phyloP scores from a whole-genome alignment of 1,140 invertebrate species.

The Hylaeus anthracinus region DNA sequence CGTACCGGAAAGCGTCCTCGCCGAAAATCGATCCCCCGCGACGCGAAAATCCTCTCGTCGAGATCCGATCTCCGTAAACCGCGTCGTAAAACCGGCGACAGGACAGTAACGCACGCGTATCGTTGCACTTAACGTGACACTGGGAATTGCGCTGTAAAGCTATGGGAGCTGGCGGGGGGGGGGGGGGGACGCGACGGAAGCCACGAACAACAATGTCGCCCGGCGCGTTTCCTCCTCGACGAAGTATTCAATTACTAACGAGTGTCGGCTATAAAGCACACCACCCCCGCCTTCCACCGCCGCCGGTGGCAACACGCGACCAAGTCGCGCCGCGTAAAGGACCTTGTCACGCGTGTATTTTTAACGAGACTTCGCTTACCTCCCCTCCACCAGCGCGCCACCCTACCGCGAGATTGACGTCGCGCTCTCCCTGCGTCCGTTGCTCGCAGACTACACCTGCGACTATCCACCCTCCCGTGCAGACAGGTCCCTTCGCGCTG shows the following conservation, averaged over 20 bases:
- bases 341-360: conserved; percentile 65
- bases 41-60: neutral
- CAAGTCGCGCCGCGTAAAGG: conserved; percentile 54
- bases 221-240: conserved; percentile 44
- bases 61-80: neutral
- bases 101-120: neutral
- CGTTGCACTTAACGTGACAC: neutral
- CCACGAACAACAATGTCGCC: conserved; percentile 48
- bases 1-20: too few relatives aligned
- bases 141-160: conserved; percentile 34
- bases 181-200: conserved; percentile 18
- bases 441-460: conserved; percentile 28
- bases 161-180: neutral
- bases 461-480: neutral
- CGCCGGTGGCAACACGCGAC: conserved; percentile 30
- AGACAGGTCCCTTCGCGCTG: too few relatives aligned
- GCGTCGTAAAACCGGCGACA: neutral
- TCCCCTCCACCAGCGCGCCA: neutral
- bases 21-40: too few relatives aligned
- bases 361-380: conserved; percentile 58
- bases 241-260: conserved; percentile 66
- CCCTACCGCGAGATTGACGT: conserved; percentile 8
- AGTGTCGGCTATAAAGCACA: conserved; percentile 55
- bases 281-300: neutral
- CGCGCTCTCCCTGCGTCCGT: neutral